Evolutionary conservation across 2,113 vertebrate genomes (phyloP), one percentile per base, ranked within the genome.

Genomic region (Silurus meridionalis): DNA sequence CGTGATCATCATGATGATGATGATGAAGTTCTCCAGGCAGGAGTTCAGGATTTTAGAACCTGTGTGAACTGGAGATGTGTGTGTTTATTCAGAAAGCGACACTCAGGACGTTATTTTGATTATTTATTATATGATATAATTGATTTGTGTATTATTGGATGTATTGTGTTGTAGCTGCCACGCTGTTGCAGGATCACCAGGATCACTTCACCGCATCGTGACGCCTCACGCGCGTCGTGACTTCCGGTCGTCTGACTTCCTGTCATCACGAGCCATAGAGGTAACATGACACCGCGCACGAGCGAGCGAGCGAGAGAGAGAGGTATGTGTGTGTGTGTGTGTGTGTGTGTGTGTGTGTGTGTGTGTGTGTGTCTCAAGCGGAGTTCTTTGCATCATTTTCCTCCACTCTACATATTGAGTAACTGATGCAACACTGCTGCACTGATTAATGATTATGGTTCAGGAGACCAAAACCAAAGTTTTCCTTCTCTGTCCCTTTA

Each of bases 141-240:
- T 37, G 1, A 37, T 37, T 37, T 37, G 37, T 37, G 37, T 37
- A 37, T 37, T 37, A 37, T 37, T 37, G 37, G 37, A 37, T 57
- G 23, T 8, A 9, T n/a, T 66, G 66, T 53, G 23, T 53, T 61
- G 4, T 48, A 28, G 55, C 52, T 74, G 67, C 52, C 71, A 77
- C 23, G 60, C 69, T 67, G 25, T 37, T 46, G 9, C 19, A 64
- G 48, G 50, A 52, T 17, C 19, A 19, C 46, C 72, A 9, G 37
- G 37, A n/a, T 61, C 46, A 52, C 10, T 46, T 6, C 10, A 23
- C 53, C 57, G 64, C 66, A 72, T 86, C 86, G 88, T 89, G 88
- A 87, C 87, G 28, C 57, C 48, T 28, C 55, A 58, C 21, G 15
- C 28, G 83, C 61, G 86, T 89, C 88, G 86, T 89, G 88, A 83